Conservation (phyloP, 2,113 vertebrate genomes). For the Tyto alba region DNA sequence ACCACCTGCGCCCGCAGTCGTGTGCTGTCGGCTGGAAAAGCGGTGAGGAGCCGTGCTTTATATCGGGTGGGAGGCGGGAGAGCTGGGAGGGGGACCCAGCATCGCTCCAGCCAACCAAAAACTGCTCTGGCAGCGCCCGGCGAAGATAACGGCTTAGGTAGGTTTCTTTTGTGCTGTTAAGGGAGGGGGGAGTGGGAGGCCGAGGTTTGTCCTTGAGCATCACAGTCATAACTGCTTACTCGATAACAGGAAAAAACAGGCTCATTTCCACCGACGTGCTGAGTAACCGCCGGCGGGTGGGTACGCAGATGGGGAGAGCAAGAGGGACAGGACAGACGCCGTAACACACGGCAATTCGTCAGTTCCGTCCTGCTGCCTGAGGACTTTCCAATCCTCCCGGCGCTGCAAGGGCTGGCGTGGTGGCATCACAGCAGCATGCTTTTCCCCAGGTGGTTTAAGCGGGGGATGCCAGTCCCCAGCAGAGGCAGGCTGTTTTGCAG, state of each 20-base stretch:
- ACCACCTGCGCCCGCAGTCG: accelerated
- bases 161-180: neutral
- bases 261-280: neutral
- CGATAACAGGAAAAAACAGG: neutral
- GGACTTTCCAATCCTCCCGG: neutral
- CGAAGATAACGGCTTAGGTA: constrained; percentile 10
- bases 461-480: neutral
- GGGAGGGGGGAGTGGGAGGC: neutral
- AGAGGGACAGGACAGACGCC: neutral
- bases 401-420: accelerated
- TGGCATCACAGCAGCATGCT: neutral
- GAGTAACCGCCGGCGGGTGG: neutral
- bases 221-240: neutral
- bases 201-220: constrained; percentile 46
- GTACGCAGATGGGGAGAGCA: neutral
- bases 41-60: constrained; percentile 44
- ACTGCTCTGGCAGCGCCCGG: neutral
- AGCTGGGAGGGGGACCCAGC: neutral
- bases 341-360: neutral
- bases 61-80: constrained; percentile 64
- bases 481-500: neutral
- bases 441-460: neutral
- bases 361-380: neutral
- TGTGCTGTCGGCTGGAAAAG: neutral
- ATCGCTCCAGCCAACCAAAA: constrained; percentile 35